A percentile compares a stretch with the other conserved stretches of the same genome.
Conservation (phyloP, 2,113 vertebrate species). For the Hipposideros armiger region DNA sequence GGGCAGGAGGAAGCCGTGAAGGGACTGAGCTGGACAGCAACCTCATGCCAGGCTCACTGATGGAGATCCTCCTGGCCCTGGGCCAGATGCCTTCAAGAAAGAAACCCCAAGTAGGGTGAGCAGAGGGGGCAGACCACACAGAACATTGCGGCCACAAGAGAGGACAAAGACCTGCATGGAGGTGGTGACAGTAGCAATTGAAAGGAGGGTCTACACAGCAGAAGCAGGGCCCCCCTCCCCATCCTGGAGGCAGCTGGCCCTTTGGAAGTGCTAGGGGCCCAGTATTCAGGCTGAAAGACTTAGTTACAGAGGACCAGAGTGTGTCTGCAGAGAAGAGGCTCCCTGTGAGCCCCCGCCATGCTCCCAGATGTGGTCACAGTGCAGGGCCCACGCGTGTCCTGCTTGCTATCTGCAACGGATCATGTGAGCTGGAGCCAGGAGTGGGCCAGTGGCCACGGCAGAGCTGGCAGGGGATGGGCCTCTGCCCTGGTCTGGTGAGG, state of each 20-base stretch:
- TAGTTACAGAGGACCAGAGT: neutral
- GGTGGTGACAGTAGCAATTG: rapidly evolving
- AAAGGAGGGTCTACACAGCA: neutral
- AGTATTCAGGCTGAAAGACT: neutral
- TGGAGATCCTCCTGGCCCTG: neutral
- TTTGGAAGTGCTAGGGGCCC: neutral
- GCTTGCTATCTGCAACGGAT: neutral
- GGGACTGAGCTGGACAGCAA: neutral
- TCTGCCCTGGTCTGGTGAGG: neutral
- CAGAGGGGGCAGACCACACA: neutral
- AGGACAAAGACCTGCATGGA: neutral
- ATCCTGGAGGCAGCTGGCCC: neutral
- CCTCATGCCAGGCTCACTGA: neutral
- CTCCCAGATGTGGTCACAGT: rapidly evolving
- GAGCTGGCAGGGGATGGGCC: neutral
- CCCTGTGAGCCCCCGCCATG: neutral
- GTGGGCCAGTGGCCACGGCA: neutral
- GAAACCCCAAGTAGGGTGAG: neutral
- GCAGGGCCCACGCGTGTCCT: neutral
- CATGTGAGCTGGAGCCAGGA: neutral
- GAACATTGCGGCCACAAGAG: neutral
- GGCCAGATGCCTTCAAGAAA: neutral
- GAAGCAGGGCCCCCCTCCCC: neutral
- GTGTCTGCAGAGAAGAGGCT: neutral
- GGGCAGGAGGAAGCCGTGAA: neutral